phyloP scores from a whole-genome alignment of 1,140 invertebrate species.

The Sminthurides bifidus region DNA sequence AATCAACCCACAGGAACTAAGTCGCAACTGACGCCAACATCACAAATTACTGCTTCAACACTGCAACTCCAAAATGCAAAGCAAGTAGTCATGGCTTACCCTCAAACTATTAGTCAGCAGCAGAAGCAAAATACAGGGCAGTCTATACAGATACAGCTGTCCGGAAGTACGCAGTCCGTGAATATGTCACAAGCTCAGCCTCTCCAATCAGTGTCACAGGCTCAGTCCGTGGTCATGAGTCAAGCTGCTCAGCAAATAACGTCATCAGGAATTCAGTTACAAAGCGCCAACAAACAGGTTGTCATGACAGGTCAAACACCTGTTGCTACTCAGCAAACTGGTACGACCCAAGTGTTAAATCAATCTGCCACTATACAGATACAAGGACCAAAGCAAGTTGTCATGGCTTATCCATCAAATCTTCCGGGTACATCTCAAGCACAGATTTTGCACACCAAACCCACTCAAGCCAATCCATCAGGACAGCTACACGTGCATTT shows the following conservation, averaged over 20 bases:
- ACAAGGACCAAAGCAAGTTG: constrained; percentile 9
- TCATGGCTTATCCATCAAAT: constrained; percentile 1
- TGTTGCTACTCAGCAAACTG: no score
- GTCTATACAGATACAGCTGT: constrained; percentile 21
- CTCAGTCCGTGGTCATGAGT: no score
- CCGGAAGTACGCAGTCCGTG: not conserved
- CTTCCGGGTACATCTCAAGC: not conserved
- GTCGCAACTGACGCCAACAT: no score
- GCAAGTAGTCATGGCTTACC: constrained; percentile 32
- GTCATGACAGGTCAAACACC: no score
- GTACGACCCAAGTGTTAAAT: no score
- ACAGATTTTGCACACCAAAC: not conserved
- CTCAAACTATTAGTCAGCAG: constrained; percentile 54
- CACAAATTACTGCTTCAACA: no score
- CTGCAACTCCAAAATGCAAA: constrained; percentile 15
- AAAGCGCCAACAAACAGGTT: no score
- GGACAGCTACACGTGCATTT: not conserved
- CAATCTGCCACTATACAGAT: constrained; percentile 2
- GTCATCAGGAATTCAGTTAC: no score
- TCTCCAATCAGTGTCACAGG: not conserved
- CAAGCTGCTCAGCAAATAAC: no score
- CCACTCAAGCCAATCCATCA: not conserved
- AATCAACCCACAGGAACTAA: no score
- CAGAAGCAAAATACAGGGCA: constrained; percentile 48
- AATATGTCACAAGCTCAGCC: no score